Evolutionary conservation across 2,113 vertebrate genomes (phyloP).

Genomic region (Edolisoma coerulescens): DNA sequence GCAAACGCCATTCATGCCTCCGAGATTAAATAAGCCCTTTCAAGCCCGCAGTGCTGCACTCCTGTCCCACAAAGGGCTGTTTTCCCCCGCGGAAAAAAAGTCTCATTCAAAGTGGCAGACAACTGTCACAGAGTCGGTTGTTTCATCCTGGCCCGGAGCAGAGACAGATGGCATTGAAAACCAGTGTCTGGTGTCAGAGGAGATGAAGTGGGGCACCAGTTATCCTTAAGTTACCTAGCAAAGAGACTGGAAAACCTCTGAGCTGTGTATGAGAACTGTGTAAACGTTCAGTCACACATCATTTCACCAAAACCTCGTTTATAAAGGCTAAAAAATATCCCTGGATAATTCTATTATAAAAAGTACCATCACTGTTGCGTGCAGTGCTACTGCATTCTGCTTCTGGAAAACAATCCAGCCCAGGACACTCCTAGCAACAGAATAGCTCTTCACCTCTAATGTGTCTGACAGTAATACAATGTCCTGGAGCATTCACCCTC

Average conservation of each 20-base stretch:
- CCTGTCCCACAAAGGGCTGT: slow-evolving; percentile 21
- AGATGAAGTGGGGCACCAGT: background rate
- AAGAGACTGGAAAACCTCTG: background rate
- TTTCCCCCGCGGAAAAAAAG: background rate
- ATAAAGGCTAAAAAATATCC: background rate
- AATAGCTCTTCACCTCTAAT: background rate
- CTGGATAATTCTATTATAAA: background rate
- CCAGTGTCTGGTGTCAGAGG: background rate
- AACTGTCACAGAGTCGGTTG: background rate
- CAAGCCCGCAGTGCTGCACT: background rate
- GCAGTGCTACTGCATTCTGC: background rate
- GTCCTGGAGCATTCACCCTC: background rate
- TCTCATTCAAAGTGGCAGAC: background rate
- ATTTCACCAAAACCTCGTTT: background rate
- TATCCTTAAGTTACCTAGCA: background rate
- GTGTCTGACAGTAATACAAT: background rate
- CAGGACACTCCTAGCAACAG: background rate
- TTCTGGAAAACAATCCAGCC: background rate
- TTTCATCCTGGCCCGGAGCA: background rate
- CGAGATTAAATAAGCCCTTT: background rate
- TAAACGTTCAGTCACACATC: background rate
- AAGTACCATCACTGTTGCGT: background rate
- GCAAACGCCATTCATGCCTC: background rate
- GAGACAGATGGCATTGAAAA: background rate
- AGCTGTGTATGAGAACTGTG: fast-evolving